phyloP scores from a whole-genome alignment of 2,888 invertebrate species.

The Plutella xylostella region DNA sequence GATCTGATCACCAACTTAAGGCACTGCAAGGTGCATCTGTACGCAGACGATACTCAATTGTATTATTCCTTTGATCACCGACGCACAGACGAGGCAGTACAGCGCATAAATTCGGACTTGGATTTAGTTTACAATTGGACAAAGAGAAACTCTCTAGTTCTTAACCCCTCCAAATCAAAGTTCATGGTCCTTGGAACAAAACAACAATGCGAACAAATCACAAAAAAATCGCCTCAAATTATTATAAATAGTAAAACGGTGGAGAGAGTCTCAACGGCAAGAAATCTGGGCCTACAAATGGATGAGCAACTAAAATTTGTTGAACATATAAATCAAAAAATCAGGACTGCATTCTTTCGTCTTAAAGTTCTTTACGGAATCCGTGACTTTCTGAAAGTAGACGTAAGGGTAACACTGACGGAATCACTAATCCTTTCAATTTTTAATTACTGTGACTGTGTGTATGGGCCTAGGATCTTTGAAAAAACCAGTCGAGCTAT shows the following conservation, averaged over 20 bases:
- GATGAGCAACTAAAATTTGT: not conserved
- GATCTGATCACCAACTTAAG: too few species aligned
- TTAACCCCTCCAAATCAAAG: too few species aligned
- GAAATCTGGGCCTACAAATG: not conserved
- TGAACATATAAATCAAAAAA: not conserved
- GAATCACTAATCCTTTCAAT: not conserved
- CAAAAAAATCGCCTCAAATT: too few species aligned
- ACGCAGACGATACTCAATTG: too few species aligned
- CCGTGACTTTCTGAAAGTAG: not conserved
- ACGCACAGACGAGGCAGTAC: too few species aligned
- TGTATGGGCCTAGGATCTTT: not conserved
- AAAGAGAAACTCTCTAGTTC: too few species aligned
- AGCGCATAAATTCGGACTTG: too few species aligned
- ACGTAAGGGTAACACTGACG: not conserved
- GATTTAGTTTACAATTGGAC: not conserved
- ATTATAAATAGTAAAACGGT: not conserved
- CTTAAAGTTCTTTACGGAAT: not conserved
- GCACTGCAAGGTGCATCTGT: too few species aligned
- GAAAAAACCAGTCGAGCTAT: too few species aligned
- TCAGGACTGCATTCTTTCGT: not conserved
- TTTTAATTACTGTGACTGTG: not conserved
- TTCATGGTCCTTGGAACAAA: too few species aligned
- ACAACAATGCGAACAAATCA: too few species aligned
- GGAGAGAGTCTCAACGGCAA: not conserved
- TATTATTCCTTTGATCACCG: too few species aligned